phyloP scores from a whole-genome alignment of 92 coral and sea anemone genomes.

The Parazoanthus atlanticus region DNA sequence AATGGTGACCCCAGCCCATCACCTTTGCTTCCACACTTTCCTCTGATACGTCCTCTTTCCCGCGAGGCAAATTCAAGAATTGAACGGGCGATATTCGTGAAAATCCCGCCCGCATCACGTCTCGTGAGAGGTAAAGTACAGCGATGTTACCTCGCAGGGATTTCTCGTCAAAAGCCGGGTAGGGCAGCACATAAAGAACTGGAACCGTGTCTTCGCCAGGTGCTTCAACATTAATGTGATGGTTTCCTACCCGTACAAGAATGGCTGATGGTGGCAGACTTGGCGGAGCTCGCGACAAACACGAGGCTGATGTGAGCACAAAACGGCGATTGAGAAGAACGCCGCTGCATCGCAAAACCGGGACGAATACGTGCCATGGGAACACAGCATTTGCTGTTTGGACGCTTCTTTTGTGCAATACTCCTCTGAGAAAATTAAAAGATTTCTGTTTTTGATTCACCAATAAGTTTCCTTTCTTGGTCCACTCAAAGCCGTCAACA shows the following conservation, averaged over 20 bases:
- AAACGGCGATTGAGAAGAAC: conserved; percentile 73
- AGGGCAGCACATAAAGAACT: conserved; percentile 60
- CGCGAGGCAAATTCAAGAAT: conserved; percentile 26
- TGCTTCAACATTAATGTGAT: conserved; percentile 51
- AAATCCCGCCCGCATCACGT: conserved; percentile 51
- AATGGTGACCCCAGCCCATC: conserved; percentile 80
- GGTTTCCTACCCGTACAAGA: conserved; percentile 65
- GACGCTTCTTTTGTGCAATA: conserved; percentile 24
- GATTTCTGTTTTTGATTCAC: conserved; percentile 12
- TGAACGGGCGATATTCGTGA: conserved; percentile 19
- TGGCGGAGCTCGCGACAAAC: conserved; percentile 53
- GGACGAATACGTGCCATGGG: conserved; percentile 83
- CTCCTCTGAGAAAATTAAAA: conserved; percentile 6
- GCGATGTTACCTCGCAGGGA: conserved; percentile 63
- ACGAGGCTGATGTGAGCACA: conserved; percentile 81
- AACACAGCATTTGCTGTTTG: conserved; percentile 33
- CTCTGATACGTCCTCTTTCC: neutral
- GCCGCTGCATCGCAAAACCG: conserved; percentile 80
- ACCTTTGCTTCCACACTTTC: conserved; percentile 40
- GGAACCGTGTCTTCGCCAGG: conserved; percentile 71
- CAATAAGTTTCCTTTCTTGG: neutral
- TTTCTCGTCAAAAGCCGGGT: conserved; percentile 55
- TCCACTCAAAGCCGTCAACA: conserved; percentile 1
- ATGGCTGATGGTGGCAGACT: conserved; percentile 49
- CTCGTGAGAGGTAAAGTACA: conserved; percentile 66